Percentiles rank a stretch among this genome's conserved stretches.
These are phyloP conservation scores for Drosophila putrida DNA, from an alignment of 2,888 invertebrate genomes.

Conservation along the genomic window DNA sequence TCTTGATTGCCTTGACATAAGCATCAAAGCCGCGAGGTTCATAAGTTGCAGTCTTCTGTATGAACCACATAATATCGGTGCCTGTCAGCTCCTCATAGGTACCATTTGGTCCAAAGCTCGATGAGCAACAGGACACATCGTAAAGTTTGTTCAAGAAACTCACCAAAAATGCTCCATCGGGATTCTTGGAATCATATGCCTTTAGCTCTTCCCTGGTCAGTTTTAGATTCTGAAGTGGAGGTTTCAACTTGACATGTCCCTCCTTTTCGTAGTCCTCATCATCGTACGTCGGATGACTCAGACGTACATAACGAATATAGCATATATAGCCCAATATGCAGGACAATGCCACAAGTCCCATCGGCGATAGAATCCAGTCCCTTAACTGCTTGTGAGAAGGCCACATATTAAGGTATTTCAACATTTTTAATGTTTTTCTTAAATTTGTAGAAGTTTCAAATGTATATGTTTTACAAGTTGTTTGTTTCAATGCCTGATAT, in stretches of 20 bases:
- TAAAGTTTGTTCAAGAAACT: conserved; percentile 39
- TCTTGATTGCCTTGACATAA: conserved; percentile 27
- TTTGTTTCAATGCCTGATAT: not conserved
- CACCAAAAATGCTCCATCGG: conserved; percentile 33
- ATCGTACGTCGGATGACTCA: conserved; percentile 55
- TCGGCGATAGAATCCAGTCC: conserved; percentile 47
- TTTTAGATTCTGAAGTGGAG: conserved; percentile 28
- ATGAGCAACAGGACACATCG: conserved; percentile 50
- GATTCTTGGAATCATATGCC: conserved; percentile 21
- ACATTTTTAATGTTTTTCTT: not conserved
- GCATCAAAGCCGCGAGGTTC: not conserved
- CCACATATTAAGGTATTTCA: not conserved
- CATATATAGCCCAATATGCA: conserved; percentile 37
- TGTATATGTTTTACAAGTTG: not conserved
- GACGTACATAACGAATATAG: conserved; percentile 10
- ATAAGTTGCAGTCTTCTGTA: conserved; percentile 1
- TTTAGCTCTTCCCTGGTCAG: conserved; percentile 31
- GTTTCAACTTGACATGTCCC: conserved; percentile 4
- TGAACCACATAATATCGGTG: conserved; percentile 39
- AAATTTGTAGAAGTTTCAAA: not conserved
- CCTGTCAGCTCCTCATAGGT: conserved; percentile 29
- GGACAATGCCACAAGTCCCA: conserved; percentile 21
- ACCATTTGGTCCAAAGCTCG: conserved; percentile 58
- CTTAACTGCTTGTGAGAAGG: conserved; percentile 9
- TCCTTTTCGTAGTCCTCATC: conserved; percentile 49